Evolutionary conservation across 2,888 invertebrate species (phyloP).

Genomic region (Andricus quercusramuli): DNA sequence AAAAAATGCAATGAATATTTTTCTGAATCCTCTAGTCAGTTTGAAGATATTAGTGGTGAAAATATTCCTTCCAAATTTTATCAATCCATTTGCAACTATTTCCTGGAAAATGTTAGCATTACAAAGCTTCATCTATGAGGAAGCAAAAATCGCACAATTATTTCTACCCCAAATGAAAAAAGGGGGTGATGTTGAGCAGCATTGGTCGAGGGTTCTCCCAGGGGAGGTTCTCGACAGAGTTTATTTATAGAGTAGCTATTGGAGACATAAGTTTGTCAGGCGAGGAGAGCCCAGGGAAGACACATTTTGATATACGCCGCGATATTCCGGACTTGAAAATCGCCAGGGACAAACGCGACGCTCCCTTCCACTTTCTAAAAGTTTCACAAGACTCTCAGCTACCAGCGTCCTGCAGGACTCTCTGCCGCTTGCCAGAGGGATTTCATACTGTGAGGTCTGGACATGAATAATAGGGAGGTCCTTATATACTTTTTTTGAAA

Average conservation of each 20-base stretch:
- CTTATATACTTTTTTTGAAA: too few species aligned
- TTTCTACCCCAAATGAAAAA: too few species aligned
- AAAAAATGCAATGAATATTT: too few species aligned
- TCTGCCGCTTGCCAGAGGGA: slow-evolving; percentile 46
- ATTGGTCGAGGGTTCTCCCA: slow-evolving; percentile 33
- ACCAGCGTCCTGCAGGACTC: slow-evolving; percentile 48
- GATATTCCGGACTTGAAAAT: slow-evolving; percentile 58
- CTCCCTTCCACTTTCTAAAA: slow-evolving; percentile 62
- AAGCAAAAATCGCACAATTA: too few species aligned
- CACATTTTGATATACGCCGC: slow-evolving; percentile 58
- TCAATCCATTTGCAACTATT: too few species aligned
- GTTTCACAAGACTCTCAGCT: slow-evolving; percentile 53
- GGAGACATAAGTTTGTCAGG: slow-evolving; percentile 72
- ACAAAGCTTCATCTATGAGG: too few species aligned
- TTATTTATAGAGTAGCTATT: slow-evolving; percentile 73
- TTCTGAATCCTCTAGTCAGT: too few species aligned
- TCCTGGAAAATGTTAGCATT: too few species aligned
- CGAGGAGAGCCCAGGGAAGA: slow-evolving; percentile 53
- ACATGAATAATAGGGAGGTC: slow-evolving; percentile 62
- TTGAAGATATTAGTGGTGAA: too few species aligned
- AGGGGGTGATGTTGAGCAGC: neutral
- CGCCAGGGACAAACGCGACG: slow-evolving; percentile 66
- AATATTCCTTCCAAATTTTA: too few species aligned
- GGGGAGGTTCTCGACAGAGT: slow-evolving; percentile 56
- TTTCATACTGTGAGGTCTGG: slow-evolving; percentile 52